Base-by-base conservation (phyloP, 1,140 invertebrate species). In the Pogonognathellus flavescens region DNA sequence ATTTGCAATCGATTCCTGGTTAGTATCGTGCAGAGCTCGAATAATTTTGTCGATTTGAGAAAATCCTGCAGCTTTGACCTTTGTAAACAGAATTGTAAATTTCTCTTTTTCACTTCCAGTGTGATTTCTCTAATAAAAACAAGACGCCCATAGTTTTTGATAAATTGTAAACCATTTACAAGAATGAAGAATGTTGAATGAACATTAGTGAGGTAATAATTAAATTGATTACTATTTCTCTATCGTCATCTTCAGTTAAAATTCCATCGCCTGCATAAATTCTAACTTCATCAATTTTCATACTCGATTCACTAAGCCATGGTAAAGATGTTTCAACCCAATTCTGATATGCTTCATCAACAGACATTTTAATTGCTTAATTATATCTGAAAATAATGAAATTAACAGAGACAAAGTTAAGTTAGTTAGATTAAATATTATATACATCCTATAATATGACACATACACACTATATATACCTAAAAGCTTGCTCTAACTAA, bases 1-100 rank as follows among this genome's bases (percentile, higher is more conserved):
- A 7, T 76, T 49, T 3, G 70, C 70, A 76, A 76, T n/a, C 9
- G 31, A 9, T 7, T 18, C 6, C 49, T 76, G 70, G 8, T 76
- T 2, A n/a, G 14, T 76, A 7, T 76, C 41, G 10, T 76, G 16
- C 7, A 76, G 70, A 10, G 70, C 70, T 76, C 41, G 4, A 49
- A 76, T 76, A 18, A 76, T 76, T n/a, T 14, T n/a, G 7, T 76
- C 70, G 8, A 76, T 76, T 76, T 50, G 31, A 2, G 41, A n/a
- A 8, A 49, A 50, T 76, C 70, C 70, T 9, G 70, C 70, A 7
- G 49, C 16, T 76, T 41, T 50, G 0, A 76, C 70, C 49, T 76
- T 50, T n/a, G 13, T 50, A 16, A 49, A 76, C 0, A 76, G 41
- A 49, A 76, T 76, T 13, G 25, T 9, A 76, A n/a, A 76, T 50